These are phyloP conservation scores for Peromyscus nudipes DNA, from an alignment of 2,797 vertebrate genomes.

Conservation along the genomic window DNA sequence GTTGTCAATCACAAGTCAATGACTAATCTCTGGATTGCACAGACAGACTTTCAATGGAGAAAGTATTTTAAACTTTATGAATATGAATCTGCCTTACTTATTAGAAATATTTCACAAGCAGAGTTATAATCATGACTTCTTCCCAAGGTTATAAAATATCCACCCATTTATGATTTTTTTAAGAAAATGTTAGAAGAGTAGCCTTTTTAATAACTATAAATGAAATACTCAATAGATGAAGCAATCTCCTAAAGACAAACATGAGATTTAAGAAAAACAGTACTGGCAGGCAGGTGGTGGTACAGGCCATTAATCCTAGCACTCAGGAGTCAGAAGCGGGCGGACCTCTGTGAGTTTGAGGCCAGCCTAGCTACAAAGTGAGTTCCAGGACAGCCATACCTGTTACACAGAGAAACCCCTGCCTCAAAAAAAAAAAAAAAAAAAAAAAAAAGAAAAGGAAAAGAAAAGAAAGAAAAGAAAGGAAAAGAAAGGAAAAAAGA, in stretches of 20 bases:
- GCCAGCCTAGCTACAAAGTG: background rate
- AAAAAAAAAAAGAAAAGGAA: background rate
- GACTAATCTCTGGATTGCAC: background rate
- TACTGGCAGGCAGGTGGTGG: background rate
- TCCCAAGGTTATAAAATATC: constrained; percentile 36
- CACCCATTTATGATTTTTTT: constrained; percentile 4
- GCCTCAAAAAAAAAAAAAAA: background rate
- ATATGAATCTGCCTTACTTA: constrained; percentile 5
- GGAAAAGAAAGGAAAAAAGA: background rate
- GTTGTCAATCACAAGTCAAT: constrained; percentile 44
- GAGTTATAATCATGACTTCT: constrained; percentile 41
- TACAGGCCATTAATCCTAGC: background rate
- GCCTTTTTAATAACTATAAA: constrained; percentile 39
- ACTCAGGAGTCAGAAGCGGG: background rate
- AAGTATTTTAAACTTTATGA: constrained; percentile 60
- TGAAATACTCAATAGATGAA: constrained; percentile 10
- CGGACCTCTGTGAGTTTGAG: background rate
- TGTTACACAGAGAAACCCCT: background rate
- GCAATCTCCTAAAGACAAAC: constrained; percentile 23
- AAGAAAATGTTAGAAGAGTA: background rate
- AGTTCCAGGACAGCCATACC: background rate
- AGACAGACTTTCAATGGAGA: background rate
- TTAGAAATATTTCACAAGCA: constrained; percentile 52
- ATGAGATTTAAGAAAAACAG: background rate
- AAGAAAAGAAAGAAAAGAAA: background rate